A percentile compares a stretch with the other conserved stretches of the same genome.
phyloP scores from a whole-genome alignment of 2,113 vertebrate genomes.

The Aleadryas rufinucha region DNA sequence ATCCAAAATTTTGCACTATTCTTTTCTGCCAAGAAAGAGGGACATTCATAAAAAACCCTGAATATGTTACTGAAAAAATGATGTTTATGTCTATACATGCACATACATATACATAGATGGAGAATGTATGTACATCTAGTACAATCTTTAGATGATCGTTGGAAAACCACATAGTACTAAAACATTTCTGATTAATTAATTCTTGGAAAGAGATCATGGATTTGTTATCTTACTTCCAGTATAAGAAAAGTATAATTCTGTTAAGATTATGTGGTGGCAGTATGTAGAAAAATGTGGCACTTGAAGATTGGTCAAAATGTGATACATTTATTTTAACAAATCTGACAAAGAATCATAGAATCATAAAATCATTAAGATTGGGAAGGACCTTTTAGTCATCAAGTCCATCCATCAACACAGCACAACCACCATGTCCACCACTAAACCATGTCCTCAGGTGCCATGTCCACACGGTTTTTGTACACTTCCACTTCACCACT shows the following conservation, averaged over 20 bases:
- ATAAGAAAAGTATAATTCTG: background rate
- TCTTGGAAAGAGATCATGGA: background rate
- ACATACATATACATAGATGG: background rate
- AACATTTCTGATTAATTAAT: background rate
- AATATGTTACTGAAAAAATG: background rate
- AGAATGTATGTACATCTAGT: background rate
- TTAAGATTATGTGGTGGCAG: background rate
- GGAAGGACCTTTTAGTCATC: background rate
- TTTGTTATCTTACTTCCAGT: background rate
- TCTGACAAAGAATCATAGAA: background rate
- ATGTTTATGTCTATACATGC: background rate
- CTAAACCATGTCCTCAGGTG: background rate
- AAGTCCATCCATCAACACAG: background rate
- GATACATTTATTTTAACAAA: background rate
- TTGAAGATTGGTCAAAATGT: background rate
- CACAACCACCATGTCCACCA: fast-evolving
- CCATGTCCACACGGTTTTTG: background rate
- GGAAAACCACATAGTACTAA: background rate
- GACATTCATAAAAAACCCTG: fast-evolving
- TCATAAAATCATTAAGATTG: background rate
- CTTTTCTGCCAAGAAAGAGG: background rate
- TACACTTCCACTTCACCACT: background rate
- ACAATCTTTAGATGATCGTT: background rate
- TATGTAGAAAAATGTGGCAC: background rate
- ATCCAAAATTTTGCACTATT: background rate